Conservation (phyloP, 2,888 invertebrate genomes). For the Chorisops tibialis region DNA sequence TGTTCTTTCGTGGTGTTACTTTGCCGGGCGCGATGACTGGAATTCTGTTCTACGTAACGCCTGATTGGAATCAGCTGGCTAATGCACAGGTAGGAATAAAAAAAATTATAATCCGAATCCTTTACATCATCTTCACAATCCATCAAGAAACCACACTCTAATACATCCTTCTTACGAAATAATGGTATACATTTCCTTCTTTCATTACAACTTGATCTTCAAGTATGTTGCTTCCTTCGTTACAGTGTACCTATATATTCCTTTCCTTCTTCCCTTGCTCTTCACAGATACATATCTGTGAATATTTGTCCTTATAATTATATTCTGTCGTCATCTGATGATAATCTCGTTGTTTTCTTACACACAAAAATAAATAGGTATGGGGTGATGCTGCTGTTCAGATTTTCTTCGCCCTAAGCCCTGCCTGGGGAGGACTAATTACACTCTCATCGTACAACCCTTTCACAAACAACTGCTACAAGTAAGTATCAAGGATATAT, state of each 20-base stretch:
- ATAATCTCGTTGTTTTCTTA: slow-evolving; percentile 14
- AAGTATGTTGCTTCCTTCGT: too few relatives aligned
- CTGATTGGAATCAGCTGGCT: slow-evolving; percentile 68
- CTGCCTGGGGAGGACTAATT: slow-evolving; percentile 83
- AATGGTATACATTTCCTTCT: too few relatives aligned
- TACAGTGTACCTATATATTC: too few relatives aligned
- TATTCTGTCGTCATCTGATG: slow-evolving; percentile 10
- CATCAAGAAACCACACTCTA: too few relatives aligned
- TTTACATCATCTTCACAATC: too few relatives aligned
- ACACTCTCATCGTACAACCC: slow-evolving; percentile 82
- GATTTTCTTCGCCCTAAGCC: slow-evolving; percentile 82
- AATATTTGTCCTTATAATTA: too few relatives aligned
- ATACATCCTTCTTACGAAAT: too few relatives aligned
- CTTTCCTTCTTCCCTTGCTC: too few relatives aligned
- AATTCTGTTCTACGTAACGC: slow-evolving; percentile 74
- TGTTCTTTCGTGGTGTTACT: slow-evolving; percentile 75
- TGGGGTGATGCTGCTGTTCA: slow-evolving; percentile 84
- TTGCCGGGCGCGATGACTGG: slow-evolving; percentile 76
- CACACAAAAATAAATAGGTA: slow-evolving; percentile 59
- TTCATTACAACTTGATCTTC: too few relatives aligned
- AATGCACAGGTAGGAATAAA: slow-evolving; percentile 62
- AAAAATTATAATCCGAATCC: not conserved
- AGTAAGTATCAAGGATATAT: slow-evolving; percentile 51
- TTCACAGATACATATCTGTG: too few relatives aligned
- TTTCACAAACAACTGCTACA: slow-evolving; percentile 78